Evolutionary conservation across 2,888 invertebrate genomes (phyloP).

Genomic region (Copidosoma aretas): DNA sequence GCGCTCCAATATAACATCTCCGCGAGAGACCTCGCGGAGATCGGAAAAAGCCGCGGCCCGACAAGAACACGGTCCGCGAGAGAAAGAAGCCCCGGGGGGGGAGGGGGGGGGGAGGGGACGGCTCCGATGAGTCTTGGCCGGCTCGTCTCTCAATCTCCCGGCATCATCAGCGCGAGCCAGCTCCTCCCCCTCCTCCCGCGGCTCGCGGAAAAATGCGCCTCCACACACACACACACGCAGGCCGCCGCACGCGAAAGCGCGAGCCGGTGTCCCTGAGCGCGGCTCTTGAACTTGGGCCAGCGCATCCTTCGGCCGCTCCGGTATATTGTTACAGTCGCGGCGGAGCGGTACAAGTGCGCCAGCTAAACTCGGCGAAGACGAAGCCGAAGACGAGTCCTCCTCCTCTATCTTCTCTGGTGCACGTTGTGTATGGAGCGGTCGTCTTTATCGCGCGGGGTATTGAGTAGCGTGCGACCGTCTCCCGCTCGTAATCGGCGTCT

Average conservation of each 20-base stretch:
- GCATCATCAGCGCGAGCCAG: too few relatives aligned
- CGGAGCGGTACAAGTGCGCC: conserved; percentile 28
- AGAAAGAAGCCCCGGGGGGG: too few relatives aligned
- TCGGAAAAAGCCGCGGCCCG: neutral
- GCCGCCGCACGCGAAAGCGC: conserved; percentile 16
- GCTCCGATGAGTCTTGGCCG: too few relatives aligned
- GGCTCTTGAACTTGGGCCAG: conserved; percentile 61
- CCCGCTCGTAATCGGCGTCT: conserved; percentile 24
- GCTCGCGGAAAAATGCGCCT: too few relatives aligned
- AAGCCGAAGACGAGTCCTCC: conserved; percentile 28
- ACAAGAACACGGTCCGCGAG: too few relatives aligned
- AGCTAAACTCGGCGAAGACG: neutral
- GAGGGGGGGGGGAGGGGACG: too few relatives aligned
- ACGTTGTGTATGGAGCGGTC: neutral
- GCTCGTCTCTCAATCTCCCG: too few relatives aligned
- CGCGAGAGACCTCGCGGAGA: too few relatives aligned
- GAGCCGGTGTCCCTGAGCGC: conserved; percentile 57
- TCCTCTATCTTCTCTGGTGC: neutral
- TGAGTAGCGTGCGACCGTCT: conserved; percentile 60
- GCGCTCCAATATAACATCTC: too few relatives aligned
- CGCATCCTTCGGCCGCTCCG: conserved; percentile 50
- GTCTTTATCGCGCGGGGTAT: conserved; percentile 51
- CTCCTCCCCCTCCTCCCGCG: too few relatives aligned
- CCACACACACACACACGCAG: neutral
- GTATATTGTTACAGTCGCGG: conserved; percentile 61